Percentiles rank a stretch among this genome's conserved stretches.
Conservation (phyloP, 2,113 vertebrate genomes). For the Aphyosemion australe region DNA sequence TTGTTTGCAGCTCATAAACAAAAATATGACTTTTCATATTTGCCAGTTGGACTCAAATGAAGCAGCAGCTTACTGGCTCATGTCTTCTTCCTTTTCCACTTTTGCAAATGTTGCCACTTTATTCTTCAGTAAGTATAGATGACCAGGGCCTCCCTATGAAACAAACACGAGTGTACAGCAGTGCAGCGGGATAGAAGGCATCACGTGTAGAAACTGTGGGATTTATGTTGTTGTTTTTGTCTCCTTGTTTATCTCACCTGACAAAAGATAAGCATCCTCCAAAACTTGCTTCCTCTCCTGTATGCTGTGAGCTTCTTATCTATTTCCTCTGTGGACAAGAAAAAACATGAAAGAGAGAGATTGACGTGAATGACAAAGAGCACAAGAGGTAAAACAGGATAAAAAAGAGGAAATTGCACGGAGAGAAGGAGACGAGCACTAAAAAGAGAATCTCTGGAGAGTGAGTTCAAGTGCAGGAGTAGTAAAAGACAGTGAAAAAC, state of each 20-base stretch:
- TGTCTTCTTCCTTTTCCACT: slow-evolving; percentile 98
- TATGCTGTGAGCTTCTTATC: slow-evolving; percentile 95
- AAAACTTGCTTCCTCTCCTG: slow-evolving; percentile 93
- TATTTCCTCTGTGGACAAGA: slow-evolving; percentile 87
- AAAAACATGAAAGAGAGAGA: slow-evolving; percentile 4
- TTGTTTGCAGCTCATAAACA: too few relatives aligned
- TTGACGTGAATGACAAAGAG: slow-evolving; percentile 16
- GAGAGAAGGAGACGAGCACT: slow-evolving; percentile 5
- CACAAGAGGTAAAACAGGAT: background rate
- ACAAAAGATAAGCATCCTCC: slow-evolving; percentile 98
- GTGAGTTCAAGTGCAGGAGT: slow-evolving; percentile 32
- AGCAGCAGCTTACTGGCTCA: slow-evolving; percentile 90
- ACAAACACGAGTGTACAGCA: background rate
- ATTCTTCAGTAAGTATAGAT: slow-evolving; percentile 96
- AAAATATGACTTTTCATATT: too few relatives aligned
- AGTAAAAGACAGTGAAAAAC: background rate
- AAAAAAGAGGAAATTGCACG: background rate
- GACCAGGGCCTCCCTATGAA: slow-evolving; percentile 91
- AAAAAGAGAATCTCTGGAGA: slow-evolving; percentile 5
- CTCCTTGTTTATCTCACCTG: slow-evolving; percentile 80
- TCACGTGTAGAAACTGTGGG: too few relatives aligned
- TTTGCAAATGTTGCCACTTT: slow-evolving; percentile 99
- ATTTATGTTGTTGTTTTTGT: too few relatives aligned
- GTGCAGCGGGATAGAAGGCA: background rate
- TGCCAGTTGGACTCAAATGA: too few relatives aligned